These are phyloP conservation scores for Cyrtorhinus lividipennis DNA, from an alignment of 1,140 invertebrate genomes.

Conservation along the genomic window DNA sequence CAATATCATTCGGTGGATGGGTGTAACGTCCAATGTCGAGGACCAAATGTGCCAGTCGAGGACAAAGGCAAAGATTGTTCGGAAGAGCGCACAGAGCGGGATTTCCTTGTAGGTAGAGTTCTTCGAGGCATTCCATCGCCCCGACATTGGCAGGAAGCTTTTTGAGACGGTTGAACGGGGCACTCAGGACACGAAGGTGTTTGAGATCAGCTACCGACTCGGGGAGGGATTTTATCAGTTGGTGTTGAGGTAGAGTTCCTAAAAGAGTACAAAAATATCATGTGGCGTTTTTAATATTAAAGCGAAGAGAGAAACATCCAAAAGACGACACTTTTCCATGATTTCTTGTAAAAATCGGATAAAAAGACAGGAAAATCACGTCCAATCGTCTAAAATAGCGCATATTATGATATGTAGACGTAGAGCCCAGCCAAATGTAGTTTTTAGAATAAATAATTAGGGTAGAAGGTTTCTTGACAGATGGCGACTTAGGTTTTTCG, in stretches of 20 bases:
- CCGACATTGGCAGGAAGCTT: conserved; percentile 45
- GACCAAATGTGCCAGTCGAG: conserved; percentile 39
- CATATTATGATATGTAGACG: too few relatives aligned
- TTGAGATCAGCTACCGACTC: conserved; percentile 44
- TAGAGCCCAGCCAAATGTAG: too few relatives aligned
- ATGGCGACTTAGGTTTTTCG: too few relatives aligned
- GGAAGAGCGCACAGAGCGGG: conserved; percentile 40
- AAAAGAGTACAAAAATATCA: conserved; percentile 26
- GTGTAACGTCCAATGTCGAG: conserved; percentile 39
- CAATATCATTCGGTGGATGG: conserved; percentile 45
- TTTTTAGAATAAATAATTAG: too few relatives aligned
- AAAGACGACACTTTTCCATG: too few relatives aligned
- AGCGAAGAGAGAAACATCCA: too few relatives aligned
- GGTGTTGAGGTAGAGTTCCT: conserved; percentile 49
- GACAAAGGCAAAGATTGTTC: conserved; percentile 42
- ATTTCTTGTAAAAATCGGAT: too few relatives aligned
- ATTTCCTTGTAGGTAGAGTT: conserved; percentile 42
- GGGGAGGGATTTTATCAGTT: conserved; percentile 50
- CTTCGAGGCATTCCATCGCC: conserved; percentile 40
- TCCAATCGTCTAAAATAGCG: too few relatives aligned
- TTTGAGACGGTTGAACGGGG: conserved; percentile 54
- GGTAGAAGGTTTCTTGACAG: too few relatives aligned
- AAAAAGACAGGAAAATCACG: too few relatives aligned
- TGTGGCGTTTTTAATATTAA: too few relatives aligned
- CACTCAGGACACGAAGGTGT: conserved; percentile 47